Base-by-base conservation (phyloP, 2,888 invertebrate genomes). In the Tridacna gigas region DNA sequence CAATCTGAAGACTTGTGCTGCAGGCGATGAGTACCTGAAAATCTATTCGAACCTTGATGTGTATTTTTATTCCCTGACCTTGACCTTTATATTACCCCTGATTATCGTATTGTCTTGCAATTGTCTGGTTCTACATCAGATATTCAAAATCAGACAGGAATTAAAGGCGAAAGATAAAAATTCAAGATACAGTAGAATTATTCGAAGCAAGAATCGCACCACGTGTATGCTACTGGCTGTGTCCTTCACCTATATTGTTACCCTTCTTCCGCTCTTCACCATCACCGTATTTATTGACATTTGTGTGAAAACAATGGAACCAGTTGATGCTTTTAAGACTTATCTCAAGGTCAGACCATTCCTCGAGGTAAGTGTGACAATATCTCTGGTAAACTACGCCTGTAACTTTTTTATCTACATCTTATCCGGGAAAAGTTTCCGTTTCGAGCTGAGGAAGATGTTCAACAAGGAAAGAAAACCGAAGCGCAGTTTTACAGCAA, bases 381-480 rank as follows among this genome's bases (percentile, higher is more conserved):
- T 93, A 13, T 92, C 92, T 0, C 89, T 90, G 25, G 18, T 92
- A 0, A 93, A 93, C 78, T 93, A 92, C 80, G 91, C 88, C 18
- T 82, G 84, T 11, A 93, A 93, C 77, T 93, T 93, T 86, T 93
- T 91, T 80, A 92, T 93, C 25, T 93, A 93, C 75, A 89, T 93
- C 28, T 80, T 93, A 67, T 92, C 91, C n/a, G 93, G 92, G 0
- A 88, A 89, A 26, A 89, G 90, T 47, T 93, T 93, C 79, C 82
- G 93, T 13, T 86, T 81, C 71, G 92, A 91, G 74, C 83, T 93
- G 66, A 83, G 80, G 48, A 81, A 86, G 25, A 83, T 91, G 45
- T 89, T 91, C 60, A 37, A n/a, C 56, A 78, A 73, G 78, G 83
- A 79, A 28, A 56, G 65, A 63, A 77, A 56, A 63, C 60, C 75